A percentile compares a stretch with the other conserved stretches of the same genome.
phyloP scores from a whole-genome alignment of 2,797 vertebrate genomes.

The Ctenosaura bakeri region DNA sequence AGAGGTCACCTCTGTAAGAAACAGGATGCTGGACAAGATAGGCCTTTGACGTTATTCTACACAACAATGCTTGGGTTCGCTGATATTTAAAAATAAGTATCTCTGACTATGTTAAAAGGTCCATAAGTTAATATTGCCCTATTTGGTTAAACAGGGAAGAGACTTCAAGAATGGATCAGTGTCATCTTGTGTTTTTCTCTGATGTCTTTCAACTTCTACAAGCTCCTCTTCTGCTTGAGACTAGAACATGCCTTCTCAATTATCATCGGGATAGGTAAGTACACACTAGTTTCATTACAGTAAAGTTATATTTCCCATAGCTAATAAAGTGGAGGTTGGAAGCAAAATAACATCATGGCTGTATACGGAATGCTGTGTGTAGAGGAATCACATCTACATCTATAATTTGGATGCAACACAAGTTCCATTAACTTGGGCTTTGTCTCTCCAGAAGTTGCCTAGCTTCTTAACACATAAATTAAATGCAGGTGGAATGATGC shows the following conservation, averaged over 20 bases:
- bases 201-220: conserved; percentile 92
- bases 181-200: conserved; percentile 94
- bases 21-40: not conserved
- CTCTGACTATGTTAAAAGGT: not conserved
- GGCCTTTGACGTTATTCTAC: not conserved
- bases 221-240: conserved; percentile 91
- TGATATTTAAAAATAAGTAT: not conserved
- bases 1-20: not conserved
- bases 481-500: not conserved
- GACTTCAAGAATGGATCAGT: conserved; percentile 94
- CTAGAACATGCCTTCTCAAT: conserved; percentile 89
- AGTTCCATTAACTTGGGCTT: not conserved
- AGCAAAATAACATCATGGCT: not conserved
- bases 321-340: not conserved
- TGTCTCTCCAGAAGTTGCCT: no score
- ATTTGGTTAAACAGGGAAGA: conserved; percentile 85
- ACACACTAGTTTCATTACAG: not conserved
- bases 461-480: not conserved
- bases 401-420: not conserved
- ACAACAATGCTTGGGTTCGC: not conserved
- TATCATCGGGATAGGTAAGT: conserved; percentile 89
- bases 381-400: not conserved
- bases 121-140: not conserved
- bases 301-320: not conserved
- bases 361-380: rapidly evolving